phyloP scores from a whole-genome alignment of 2,113 vertebrate species.

The Meles meles region DNA sequence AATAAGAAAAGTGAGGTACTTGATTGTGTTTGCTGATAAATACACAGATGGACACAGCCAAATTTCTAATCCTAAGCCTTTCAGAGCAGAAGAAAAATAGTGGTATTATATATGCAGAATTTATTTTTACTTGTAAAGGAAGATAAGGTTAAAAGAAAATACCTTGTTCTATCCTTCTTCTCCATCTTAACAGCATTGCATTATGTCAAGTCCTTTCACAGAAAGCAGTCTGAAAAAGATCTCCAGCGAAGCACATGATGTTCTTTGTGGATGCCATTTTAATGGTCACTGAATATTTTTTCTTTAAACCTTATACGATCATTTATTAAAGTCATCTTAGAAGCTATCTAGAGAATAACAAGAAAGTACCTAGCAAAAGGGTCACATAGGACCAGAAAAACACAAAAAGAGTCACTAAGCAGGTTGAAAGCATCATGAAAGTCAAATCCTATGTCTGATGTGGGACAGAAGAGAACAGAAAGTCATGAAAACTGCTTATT shows the following conservation, averaged over 20 bases:
- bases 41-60: neutral
- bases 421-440: constrained; percentile 33
- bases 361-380: constrained; percentile 7
- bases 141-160: neutral
- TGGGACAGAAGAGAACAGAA: neutral
- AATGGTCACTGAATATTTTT: neutral
- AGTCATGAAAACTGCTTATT: constrained; percentile 21
- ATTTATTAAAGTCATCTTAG: neutral
- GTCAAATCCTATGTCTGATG: neutral
- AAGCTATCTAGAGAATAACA: neutral
- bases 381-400: neutral
- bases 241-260: neutral
- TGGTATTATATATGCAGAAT: neutral
- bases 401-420: neutral
- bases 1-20: neutral
- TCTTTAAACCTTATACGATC: neutral
- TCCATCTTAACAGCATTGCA: constrained; percentile 6
- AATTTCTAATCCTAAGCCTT: neutral
- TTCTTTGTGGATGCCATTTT: neutral
- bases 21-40: constrained; percentile 24
- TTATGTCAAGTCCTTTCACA: constrained; percentile 7
- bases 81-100: neutral
- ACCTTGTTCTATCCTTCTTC: neutral
- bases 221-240: neutral
- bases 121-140: constrained; percentile 46